phyloP scores from a whole-genome alignment of 2,888 invertebrate species.

The Ernsta delagoae region DNA sequence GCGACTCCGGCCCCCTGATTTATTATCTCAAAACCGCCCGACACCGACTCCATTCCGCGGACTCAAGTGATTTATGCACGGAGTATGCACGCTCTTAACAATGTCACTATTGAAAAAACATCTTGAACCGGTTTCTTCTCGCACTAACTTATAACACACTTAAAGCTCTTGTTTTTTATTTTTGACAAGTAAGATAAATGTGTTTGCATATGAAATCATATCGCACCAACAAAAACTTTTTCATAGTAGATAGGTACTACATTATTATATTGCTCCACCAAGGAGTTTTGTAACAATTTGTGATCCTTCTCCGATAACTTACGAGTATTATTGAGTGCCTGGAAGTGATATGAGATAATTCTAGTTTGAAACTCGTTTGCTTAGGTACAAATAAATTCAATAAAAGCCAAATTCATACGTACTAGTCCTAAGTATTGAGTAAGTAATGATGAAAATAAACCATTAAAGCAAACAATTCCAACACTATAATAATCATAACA shows the following conservation, averaged over 20 bases:
- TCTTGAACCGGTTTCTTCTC: conserved; percentile 52
- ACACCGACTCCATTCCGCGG: conserved; percentile 60
- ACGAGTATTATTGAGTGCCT: neutral
- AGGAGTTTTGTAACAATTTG: conserved; percentile 3
- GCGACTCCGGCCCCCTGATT: conserved; percentile 73
- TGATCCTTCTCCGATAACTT: neutral
- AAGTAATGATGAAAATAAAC: too few relatives aligned
- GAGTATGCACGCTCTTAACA: conserved; percentile 51
- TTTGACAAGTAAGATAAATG: conserved; percentile 8
- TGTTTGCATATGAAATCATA: conserved; percentile 8
- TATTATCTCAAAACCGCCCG: conserved; percentile 72
- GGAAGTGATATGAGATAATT: neutral
- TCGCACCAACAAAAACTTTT: conserved; percentile 8
- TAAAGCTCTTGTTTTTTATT: conserved; percentile 10
- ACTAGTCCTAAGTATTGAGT: too few relatives aligned
- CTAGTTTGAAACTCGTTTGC: neutral
- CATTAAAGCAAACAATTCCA: too few relatives aligned
- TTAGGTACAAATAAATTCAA: too few relatives aligned
- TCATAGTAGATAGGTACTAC: neutral
- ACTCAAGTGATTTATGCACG: conserved; percentile 65
- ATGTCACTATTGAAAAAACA: conserved; percentile 61
- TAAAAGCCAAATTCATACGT: too few relatives aligned
- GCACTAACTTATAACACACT: conserved; percentile 26
- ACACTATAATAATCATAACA: too few relatives aligned
- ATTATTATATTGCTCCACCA: neutral